Evolutionary conservation across 2,888 invertebrate species (phyloP).

Genomic region (Andrena camellia): DNA sequence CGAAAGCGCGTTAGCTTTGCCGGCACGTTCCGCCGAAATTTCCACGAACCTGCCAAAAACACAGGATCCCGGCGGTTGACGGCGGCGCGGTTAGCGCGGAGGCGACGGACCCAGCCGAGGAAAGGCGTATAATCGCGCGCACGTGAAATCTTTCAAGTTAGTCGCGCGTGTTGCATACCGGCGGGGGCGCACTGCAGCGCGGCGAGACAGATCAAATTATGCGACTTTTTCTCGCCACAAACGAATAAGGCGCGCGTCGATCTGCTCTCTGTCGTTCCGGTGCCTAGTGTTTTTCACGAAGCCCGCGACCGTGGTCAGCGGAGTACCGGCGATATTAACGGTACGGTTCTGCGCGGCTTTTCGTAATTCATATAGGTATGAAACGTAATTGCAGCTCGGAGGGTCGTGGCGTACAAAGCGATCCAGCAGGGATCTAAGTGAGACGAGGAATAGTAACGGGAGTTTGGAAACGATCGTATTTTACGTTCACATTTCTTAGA

Average conservation of each 20-base stretch:
- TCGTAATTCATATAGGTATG: not conserved
- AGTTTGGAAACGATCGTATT: too few relatives aligned
- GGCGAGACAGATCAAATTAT: constrained; percentile 67
- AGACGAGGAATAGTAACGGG: too few relatives aligned
- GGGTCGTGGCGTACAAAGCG: too few relatives aligned
- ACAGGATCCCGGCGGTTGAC: not conserved
- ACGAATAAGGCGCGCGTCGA: constrained; percentile 30
- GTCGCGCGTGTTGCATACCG: constrained; percentile 43
- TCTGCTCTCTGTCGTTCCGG: constrained; percentile 15
- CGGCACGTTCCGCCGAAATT: not conserved
- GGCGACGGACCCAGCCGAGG: not conserved
- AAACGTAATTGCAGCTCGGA: too few relatives aligned
- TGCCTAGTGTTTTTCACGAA: not conserved
- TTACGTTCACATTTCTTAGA: not conserved
- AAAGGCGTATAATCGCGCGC: constrained; percentile 31
- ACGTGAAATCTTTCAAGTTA: constrained; percentile 64
- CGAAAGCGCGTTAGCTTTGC: constrained; percentile 25
- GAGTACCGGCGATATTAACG: constrained; percentile 16
- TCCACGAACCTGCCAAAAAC: not conserved
- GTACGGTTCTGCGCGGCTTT: constrained; percentile 12
- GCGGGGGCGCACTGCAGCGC: constrained; percentile 57
- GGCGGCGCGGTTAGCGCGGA: too few relatives aligned
- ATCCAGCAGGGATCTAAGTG: too few relatives aligned
- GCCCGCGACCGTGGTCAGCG: constrained; percentile 20
- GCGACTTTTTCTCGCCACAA: constrained; percentile 64